A percentile compares a stretch with the other conserved stretches of the same genome.
Evolutionary conservation across 2,113 vertebrate genomes (phyloP).

Genomic region (Puffinus mauretanicus): DNA sequence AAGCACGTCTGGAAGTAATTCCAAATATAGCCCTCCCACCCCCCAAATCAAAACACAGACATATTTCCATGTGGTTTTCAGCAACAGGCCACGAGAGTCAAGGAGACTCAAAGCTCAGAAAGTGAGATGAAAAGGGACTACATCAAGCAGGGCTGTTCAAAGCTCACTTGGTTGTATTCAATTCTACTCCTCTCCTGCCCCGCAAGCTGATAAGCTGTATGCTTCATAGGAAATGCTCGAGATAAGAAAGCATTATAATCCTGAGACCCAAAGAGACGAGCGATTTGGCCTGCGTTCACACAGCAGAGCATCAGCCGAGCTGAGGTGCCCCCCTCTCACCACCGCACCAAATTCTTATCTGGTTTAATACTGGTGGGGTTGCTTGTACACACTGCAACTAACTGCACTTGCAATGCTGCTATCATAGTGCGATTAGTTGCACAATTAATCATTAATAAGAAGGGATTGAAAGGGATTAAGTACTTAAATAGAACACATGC

Average conservation of each 20-base stretch:
- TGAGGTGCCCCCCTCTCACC: not conserved
- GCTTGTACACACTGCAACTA: not conserved
- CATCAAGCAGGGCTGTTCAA: not conserved
- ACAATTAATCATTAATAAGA: conserved; percentile 60
- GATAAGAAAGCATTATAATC: not conserved
- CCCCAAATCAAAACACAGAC: not conserved
- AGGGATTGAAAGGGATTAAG: conserved; percentile 44
- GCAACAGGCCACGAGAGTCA: not conserved
- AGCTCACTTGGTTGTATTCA: not conserved
- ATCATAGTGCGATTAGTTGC: conserved; percentile 38
- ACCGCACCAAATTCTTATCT: not conserved
- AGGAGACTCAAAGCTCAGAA: not conserved
- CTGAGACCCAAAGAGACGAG: not conserved
- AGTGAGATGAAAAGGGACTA: not conserved
- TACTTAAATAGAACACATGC: not conserved
- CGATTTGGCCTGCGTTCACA: not conserved
- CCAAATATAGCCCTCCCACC: rapidly evolving
- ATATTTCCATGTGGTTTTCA: not conserved
- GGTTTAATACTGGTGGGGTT: not conserved
- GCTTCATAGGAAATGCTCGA: not conserved
- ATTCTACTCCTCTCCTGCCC: not conserved
- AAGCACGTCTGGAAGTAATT: not conserved
- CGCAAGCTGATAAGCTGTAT: not conserved
- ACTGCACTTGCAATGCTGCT: not conserved
- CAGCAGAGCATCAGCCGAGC: not conserved